Conservation (phyloP, 2,888 invertebrate genomes). For the Taenaris catops region DNA sequence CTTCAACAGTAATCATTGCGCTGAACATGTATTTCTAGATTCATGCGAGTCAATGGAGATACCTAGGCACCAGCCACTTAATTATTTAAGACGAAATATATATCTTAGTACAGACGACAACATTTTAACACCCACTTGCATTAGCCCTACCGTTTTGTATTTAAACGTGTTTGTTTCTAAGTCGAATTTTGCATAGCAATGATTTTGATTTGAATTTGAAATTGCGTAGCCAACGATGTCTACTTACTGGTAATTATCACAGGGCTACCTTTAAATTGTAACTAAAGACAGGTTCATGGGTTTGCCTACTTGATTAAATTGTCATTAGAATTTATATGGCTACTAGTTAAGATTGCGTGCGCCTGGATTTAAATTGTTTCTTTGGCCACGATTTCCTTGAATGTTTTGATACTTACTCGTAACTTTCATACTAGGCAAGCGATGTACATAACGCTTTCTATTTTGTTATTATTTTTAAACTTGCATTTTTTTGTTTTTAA, state of each 20-base stretch:
- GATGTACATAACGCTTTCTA: too few relatives aligned
- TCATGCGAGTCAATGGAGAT: constrained; percentile 32
- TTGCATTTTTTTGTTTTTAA: too few relatives aligned
- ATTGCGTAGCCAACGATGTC: constrained; percentile 20
- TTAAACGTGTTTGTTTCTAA: constrained; percentile 4
- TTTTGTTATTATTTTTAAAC: too few relatives aligned
- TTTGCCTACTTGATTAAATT: constrained; percentile 28
- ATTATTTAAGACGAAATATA: constrained; percentile 33
- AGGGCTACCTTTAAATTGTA: constrained; percentile 30
- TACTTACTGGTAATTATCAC: constrained; percentile 30
- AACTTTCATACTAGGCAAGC: too few relatives aligned
- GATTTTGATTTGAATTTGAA: constrained; percentile 7
- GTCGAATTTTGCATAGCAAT: constrained; percentile 6
- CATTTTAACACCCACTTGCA: constrained; percentile 17
- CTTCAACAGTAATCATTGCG: constrained; percentile 31
- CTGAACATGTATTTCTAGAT: constrained; percentile 30
- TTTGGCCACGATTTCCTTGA: too few relatives aligned
- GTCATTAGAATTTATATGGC: constrained; percentile 29
- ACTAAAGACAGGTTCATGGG: constrained; percentile 29
- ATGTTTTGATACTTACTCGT: too few relatives aligned
- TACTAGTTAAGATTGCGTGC: constrained; percentile 20
- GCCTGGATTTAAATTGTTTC: constrained; percentile 11
- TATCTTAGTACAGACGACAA: constrained; percentile 23
- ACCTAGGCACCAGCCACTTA: constrained; percentile 31
- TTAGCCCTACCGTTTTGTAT: constrained; percentile 6